phyloP scores from a whole-genome alignment of 1,140 invertebrate species.

The Philotrypesis tridentata region DNA sequence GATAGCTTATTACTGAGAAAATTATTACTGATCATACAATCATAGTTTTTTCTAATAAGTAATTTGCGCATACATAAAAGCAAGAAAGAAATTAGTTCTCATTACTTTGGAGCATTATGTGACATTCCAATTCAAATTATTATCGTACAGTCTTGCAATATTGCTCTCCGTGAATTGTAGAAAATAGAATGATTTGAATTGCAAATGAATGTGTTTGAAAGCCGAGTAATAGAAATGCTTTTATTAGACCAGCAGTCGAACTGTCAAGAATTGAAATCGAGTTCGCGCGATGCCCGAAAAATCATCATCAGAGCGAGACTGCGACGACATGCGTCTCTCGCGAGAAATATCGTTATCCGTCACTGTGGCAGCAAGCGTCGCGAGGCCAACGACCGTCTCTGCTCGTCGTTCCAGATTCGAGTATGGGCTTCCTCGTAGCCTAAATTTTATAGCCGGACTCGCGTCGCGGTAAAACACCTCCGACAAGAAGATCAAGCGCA shows the following conservation, averaged over 20 bases:
- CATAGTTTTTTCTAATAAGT: no score
- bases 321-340: neutral
- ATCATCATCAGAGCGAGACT: neutral
- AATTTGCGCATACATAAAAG: no score
- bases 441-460: constrained; percentile 45
- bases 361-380: neutral
- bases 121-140: no score
- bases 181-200: no score
- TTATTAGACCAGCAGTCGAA: neutral
- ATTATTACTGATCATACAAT: no score
- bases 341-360: constrained; percentile 23
- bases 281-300: neutral
- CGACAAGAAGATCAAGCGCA: neutral
- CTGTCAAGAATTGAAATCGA: neutral
- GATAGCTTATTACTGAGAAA: no score
- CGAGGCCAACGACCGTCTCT: constrained; percentile 43
- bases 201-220: no score
- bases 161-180: no score
- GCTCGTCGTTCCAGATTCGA: constrained; percentile 47
- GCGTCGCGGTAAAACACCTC: neutral
- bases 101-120: no score
- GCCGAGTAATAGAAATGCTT: no score
- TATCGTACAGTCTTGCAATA: no score
- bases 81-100: no score
- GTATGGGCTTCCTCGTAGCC: constrained; percentile 48